These are phyloP conservation scores for Dallia pectoralis DNA, from an alignment of 2,797 vertebrate species.

Conservation along the genomic window DNA sequence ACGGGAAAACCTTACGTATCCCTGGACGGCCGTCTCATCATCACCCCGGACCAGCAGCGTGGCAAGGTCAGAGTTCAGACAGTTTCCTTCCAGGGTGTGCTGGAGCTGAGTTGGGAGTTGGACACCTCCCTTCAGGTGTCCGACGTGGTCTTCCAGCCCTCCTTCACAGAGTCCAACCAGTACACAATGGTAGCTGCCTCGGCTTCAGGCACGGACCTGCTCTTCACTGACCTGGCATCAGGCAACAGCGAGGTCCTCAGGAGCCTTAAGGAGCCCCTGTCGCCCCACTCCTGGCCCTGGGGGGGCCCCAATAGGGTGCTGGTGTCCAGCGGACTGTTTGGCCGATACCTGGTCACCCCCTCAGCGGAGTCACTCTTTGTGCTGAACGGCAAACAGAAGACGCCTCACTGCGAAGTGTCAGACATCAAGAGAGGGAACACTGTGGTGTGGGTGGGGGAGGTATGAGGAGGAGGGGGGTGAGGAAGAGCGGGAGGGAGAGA, in stretches of 20 bases:
- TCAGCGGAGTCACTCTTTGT: constrained; percentile 87
- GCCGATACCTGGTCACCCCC: constrained; percentile 89
- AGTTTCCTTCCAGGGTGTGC: constrained; percentile 80
- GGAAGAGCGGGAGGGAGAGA: constrained; percentile 28
- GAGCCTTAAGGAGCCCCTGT: constrained; percentile 82
- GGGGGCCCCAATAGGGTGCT: constrained; percentile 80
- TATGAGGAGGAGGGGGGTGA: constrained; percentile 75
- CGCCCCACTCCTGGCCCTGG: constrained; percentile 82
- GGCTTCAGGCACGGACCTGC: constrained; percentile 77
- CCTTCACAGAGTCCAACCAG: constrained; percentile 84
- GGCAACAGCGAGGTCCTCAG: constrained; percentile 77
- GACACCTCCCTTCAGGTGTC: constrained; percentile 69
- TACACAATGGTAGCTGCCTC: constrained; percentile 83
- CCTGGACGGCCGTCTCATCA: constrained; percentile 84
- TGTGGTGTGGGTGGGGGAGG: constrained; percentile 94
- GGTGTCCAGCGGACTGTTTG: constrained; percentile 89
- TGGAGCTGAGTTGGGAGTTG: constrained; percentile 72
- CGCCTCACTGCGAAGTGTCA: constrained; percentile 89
- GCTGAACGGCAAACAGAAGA: constrained; percentile 85
- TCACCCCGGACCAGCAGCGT: constrained; percentile 69
- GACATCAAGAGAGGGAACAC: constrained; percentile 87
- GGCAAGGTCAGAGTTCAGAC: constrained; percentile 80
- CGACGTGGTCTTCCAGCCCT: constrained; percentile 89
- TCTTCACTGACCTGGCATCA: constrained; percentile 85
- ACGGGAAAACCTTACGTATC: constrained; percentile 80